Evolutionary conservation across 1,140 invertebrate species (phyloP), one percentile per base, ranked within the genome.

Genomic region (Plectrocnemia conspersa): DNA sequence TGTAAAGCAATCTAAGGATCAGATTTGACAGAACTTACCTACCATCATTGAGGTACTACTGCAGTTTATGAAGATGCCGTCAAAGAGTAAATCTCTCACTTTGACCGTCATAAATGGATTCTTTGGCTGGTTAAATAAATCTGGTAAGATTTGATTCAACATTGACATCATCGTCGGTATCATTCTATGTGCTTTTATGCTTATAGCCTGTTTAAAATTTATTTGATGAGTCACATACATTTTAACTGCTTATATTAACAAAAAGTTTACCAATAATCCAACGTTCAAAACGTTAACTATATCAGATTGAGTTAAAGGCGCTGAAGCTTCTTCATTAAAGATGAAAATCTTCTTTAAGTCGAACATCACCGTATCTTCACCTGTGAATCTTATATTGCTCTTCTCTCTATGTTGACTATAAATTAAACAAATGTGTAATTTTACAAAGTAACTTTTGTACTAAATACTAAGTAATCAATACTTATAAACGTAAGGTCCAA

Each of bases 401-500:
- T 80, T 79, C 29, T 74, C 66, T 42, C 81, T 72, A 58, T 76
- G 77, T 70, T 82, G 71, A 46, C 82, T 83, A 62, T 11, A 69
- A 54, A 62, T 66, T 56, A 11, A 24, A 16, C 35, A 47, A 36
- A 45, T n/a, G n/a, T n/a, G n/a, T n/a, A n/a, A n/a, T 53, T 44
- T 41, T 49, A 9, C 10, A 13, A 25, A n/a, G n/a, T n/a, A n/a
- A n/a, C n/a, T n/a, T n/a, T n/a, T 47, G 29, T 21, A 47, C 23
- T 13, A 2, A 19, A 40, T 38, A 29, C 7, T 42, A 41, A 13
- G 11, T 24, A 13, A 13, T 36, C 33, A 13, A 25, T 58, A 69
- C 74, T 76, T 70, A 85, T 84, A 85, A 35, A 80, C 73, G 64
- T 79, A 85, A 5, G 81, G 81, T n/a, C 80, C 80, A 4, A 82